Evolutionary conservation across 2,797 vertebrate genomes (phyloP).

Genomic region (Lagodon rhomboides): DNA sequence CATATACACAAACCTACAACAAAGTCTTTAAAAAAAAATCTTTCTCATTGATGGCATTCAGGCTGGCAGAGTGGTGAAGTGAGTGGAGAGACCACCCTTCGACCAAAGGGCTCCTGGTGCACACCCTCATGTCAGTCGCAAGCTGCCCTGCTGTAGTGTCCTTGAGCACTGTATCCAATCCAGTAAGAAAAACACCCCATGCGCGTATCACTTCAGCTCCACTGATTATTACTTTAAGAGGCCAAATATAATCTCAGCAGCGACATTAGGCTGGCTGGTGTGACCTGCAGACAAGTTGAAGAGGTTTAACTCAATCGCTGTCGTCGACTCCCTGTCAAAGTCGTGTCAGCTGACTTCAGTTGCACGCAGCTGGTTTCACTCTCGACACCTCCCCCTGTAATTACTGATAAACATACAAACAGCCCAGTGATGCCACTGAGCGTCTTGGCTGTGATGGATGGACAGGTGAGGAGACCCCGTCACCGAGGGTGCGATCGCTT

Average conservation of each 20-base stretch:
- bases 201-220: conserved; percentile 30
- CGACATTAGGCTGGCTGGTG: conserved; percentile 27
- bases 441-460: conserved; percentile 64
- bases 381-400: conserved; percentile 67
- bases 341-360: conserved; percentile 52
- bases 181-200: conserved; percentile 45
- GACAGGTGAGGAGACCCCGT: conserved; percentile 76
- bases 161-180: conserved; percentile 53
- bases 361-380: conserved; percentile 73
- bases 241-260: conserved; percentile 29
- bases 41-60: conserved; percentile 51
- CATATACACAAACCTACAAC: conserved; percentile 67
- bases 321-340: conserved; percentile 49
- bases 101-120: conserved; percentile 50
- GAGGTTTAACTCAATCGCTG: conserved; percentile 52
- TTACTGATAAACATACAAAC: conserved; percentile 74
- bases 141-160: conserved; percentile 50
- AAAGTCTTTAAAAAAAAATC: conserved; percentile 55
- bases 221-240: conserved; percentile 45
- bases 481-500: conserved; percentile 55
- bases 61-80: conserved; percentile 44
- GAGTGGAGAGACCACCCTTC: conserved; percentile 65
- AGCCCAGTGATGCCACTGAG: conserved; percentile 53
- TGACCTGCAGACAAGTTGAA: conserved; percentile 58
- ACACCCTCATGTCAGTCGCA: conserved; percentile 48